phyloP scores from a whole-genome alignment of 1,140 invertebrate genomes.

The Drosophila saltans region DNA sequence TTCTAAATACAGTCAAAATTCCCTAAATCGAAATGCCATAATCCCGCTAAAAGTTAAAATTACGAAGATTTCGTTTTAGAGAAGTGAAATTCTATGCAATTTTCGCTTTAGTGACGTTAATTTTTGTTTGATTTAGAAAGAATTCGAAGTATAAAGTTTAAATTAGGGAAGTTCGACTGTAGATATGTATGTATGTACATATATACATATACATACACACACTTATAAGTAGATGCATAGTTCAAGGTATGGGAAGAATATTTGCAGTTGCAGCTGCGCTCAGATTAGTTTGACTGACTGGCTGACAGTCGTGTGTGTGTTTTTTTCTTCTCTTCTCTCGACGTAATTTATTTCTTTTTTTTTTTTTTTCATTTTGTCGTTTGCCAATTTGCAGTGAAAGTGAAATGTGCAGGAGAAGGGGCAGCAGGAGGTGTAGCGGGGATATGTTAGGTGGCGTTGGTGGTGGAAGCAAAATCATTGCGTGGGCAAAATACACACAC shows the following conservation, averaged over 20 bases:
- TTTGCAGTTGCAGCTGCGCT: constrained; percentile 4
- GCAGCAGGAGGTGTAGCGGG: constrained; percentile 4
- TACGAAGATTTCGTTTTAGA: too few species aligned
- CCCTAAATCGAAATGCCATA: too few species aligned
- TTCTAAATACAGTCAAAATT: background rate
- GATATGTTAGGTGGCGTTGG: background rate
- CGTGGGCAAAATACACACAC: constrained; percentile 10
- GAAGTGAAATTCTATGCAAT: too few species aligned
- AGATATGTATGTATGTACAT: too few species aligned
- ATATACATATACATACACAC: background rate
- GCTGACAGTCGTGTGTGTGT: constrained; percentile 20
- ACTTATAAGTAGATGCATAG: background rate
- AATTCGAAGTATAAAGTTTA: too few species aligned
- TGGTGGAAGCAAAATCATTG: constrained; percentile 17
- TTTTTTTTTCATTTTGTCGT: constrained; percentile 21
- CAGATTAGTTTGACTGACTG: constrained; percentile 9
- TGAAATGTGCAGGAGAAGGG: constrained; percentile 36
- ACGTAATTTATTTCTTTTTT: constrained; percentile 19
- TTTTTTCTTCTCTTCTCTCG: constrained; percentile 17
- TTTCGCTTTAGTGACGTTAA: too few species aligned
- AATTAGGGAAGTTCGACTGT: too few species aligned
- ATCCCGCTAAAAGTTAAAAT: too few species aligned
- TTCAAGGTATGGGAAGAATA: background rate
- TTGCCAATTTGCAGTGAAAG: constrained; percentile 53
- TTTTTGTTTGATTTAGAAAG: too few species aligned